Conservation (phyloP, 2,113 vertebrate genomes). For the Coreoperca whiteheadi region DNA sequence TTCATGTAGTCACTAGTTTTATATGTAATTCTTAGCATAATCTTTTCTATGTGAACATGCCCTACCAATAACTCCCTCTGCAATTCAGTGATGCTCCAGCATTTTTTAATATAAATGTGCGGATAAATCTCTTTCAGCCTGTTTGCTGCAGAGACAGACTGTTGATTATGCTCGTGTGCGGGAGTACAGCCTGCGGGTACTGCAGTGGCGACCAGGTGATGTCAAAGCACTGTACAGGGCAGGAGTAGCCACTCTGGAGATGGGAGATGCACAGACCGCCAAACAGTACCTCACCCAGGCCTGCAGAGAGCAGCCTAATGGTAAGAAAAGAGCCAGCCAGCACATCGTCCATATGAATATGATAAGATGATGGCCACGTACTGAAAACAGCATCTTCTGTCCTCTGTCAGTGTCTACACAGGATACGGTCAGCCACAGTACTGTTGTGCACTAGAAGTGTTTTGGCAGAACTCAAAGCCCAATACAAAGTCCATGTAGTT, state of each 20-base stretch:
- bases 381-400: background rate
- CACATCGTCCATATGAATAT: background rate
- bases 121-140: constrained; percentile 80
- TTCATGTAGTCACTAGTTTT: background rate
- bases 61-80: background rate
- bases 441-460: background rate
- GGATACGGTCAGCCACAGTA: background rate
- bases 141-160: constrained; percentile 88
- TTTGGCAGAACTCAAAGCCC: background rate
- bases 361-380: too few relatives aligned
- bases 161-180: constrained; percentile 90
- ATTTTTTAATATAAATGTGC: background rate
- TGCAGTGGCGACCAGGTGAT: constrained; percentile 86
- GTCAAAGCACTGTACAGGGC: constrained; percentile 92
- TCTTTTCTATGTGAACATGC: constrained; percentile 1
- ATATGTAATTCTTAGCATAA: background rate
- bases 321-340: constrained; percentile 67
- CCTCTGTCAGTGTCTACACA: background rate
- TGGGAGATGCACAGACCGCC: constrained; percentile 88
- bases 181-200: constrained; percentile 90
- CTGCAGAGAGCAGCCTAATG: constrained; percentile 87
- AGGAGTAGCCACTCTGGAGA: constrained; percentile 90
- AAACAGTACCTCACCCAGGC: constrained; percentile 86
- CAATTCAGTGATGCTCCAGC: background rate
- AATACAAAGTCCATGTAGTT: background rate